Evolutionary conservation across 2,113 vertebrate species (phyloP).

Genomic region (Promerops cafer): DNA sequence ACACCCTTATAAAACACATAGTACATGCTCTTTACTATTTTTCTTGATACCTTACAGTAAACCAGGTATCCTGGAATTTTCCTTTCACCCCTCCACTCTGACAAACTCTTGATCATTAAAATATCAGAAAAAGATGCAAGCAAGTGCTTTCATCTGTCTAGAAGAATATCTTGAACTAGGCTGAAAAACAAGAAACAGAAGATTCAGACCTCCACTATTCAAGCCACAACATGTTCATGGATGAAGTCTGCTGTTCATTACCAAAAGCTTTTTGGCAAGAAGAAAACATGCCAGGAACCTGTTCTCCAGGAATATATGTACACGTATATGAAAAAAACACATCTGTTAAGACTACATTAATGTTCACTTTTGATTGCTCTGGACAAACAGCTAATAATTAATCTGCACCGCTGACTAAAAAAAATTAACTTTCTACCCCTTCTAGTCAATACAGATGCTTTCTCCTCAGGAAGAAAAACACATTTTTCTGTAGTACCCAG

Average conservation of each 20-base stretch:
- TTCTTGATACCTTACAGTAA: neutral
- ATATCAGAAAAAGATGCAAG: neutral
- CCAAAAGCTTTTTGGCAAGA: conserved; percentile 6
- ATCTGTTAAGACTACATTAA: neutral
- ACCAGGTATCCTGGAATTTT: neutral
- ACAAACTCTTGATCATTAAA: neutral
- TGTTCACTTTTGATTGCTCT: neutral
- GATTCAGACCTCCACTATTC: neutral
- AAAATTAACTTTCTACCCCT: neutral
- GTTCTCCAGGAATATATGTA: neutral
- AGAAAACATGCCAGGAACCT: neutral
- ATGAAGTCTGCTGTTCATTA: conserved; percentile 15
- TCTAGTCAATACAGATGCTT: neutral
- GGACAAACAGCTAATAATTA: neutral
- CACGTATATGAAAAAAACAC: neutral
- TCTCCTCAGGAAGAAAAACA: neutral
- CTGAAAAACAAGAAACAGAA: neutral
- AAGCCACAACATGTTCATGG: neutral
- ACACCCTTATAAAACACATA: neutral
- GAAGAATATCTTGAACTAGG: neutral
- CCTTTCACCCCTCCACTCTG: neutral
- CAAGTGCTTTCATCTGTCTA: neutral
- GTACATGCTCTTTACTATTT: neutral
- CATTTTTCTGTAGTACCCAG: neutral
- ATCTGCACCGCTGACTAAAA: neutral